phyloP scores from a whole-genome alignment of 2,888 invertebrate species.

The Troilus luridus region DNA sequence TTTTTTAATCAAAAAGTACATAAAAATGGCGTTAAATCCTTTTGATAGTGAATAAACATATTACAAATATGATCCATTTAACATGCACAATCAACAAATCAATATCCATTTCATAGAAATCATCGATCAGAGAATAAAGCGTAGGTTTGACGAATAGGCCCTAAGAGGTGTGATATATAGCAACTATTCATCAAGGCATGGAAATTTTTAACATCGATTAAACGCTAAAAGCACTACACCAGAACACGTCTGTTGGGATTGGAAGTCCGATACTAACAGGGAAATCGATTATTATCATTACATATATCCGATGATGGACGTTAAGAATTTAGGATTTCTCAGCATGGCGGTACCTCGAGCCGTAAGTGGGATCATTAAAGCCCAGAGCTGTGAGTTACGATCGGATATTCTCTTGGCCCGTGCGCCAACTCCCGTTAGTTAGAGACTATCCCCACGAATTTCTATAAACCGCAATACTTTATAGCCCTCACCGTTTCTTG shows the following conservation, averaged over 20 bases:
- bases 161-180: constrained; percentile 7
- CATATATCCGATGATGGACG: background rate
- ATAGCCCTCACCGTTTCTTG: constrained; percentile 30
- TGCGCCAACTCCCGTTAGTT: constrained; percentile 35
- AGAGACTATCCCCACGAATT: constrained; percentile 7
- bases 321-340: constrained; percentile 19
- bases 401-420: constrained; percentile 40
- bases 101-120: constrained; percentile 20
- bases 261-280: background rate
- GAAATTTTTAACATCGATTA: background rate
- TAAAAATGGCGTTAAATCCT: background rate
- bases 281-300: background rate
- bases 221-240: background rate
- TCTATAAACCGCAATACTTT: constrained; percentile 43
- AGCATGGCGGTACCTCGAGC: constrained; percentile 8
- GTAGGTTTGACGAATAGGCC: background rate
- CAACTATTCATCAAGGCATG: background rate
- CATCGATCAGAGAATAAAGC: background rate
- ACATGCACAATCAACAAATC: background rate
- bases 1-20: no score
- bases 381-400: constrained; percentile 29
- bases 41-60: background rate
- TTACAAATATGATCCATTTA: background rate
- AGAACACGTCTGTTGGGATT: background rate
- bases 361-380: constrained; percentile 44